These are phyloP conservation scores for Trachurus trachurus DNA, from an alignment of 2,797 vertebrate species.

Conservation along the genomic window DNA sequence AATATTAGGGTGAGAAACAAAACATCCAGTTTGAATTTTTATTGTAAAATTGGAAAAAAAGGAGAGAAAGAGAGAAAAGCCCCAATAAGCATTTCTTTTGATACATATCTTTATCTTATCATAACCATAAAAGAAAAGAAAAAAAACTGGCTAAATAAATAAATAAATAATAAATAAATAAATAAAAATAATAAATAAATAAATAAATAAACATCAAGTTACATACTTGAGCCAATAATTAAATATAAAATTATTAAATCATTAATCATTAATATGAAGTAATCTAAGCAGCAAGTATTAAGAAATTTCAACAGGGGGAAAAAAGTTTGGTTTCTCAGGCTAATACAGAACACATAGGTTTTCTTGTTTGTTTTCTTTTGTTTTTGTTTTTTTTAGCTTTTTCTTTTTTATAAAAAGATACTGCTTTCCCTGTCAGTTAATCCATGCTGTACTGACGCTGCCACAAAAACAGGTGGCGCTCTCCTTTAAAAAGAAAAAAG, in stretches of 20 bases:
- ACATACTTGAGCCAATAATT: slow-evolving; percentile 80
- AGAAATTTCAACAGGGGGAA: slow-evolving; percentile 86
- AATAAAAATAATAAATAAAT: slow-evolving; percentile 49
- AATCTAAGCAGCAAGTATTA: slow-evolving; percentile 89
- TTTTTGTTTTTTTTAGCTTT: slow-evolving; percentile 47
- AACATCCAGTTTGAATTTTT: slow-evolving; percentile 87
- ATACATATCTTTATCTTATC: slow-evolving; percentile 88
- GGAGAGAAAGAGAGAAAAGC: slow-evolving; percentile 90
- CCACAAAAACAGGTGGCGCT: slow-evolving; percentile 82
- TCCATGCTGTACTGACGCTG: slow-evolving; percentile 84
- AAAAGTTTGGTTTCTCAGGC: slow-evolving; percentile 89
- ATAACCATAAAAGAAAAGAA: slow-evolving; percentile 81
- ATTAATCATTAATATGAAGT: slow-evolving; percentile 84
- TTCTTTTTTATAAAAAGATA: slow-evolving; percentile 81
- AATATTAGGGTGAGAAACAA: slow-evolving; percentile 54
- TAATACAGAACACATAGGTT: slow-evolving; percentile 84
- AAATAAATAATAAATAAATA: slow-evolving; percentile 62
- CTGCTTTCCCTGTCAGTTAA: slow-evolving; percentile 84
- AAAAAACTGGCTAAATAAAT: slow-evolving; percentile 73
- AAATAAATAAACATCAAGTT: slow-evolving; percentile 78
- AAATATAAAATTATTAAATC: slow-evolving; percentile 85
- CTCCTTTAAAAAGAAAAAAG: slow-evolving; percentile 69
- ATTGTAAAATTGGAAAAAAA: slow-evolving; percentile 94
- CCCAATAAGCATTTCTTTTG: slow-evolving; percentile 88
- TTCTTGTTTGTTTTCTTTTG: slow-evolving; percentile 58